Evolutionary conservation across 1,140 invertebrate species (phyloP), one percentile per base, ranked within the genome.

Genomic region (Plodia interpunctella): DNA sequence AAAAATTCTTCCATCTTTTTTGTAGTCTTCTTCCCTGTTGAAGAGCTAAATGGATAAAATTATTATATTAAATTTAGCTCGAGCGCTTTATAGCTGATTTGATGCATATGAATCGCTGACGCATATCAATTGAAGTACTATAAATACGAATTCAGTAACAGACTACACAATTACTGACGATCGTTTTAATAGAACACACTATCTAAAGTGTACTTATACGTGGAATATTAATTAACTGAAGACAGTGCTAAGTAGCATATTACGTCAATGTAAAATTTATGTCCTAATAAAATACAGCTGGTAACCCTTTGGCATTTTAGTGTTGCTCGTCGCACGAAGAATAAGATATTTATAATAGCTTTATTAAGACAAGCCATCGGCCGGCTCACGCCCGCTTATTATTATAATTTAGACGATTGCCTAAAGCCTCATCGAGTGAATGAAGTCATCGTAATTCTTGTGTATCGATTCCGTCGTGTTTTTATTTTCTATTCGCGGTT

Each of bases 361-460:
- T 89, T 89, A 89, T 89, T 85, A 87, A 87, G 80, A 80, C 77
- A 69, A 70, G 71, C 76, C 70, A 78, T 81, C 74, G 76, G 66
- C 68, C 75, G 79, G 81, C 76, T 85, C 83, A 81, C 84, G 80
- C 87, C 86, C 86, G 76, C 75, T 87, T 89, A 89, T 89, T 88
- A 87, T 87, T 84, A 87, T 89, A 89, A 88, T 88, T 87, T 86
- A 87, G 83, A 86, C 82, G 83, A 83, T 83, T 86, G 84, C 86
- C 84, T 72, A 87, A 87, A 87, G 86, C 80, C 77, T 65, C 69
- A 59, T 64, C 66, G 72, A 64, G 62, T 66, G 73, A 87, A 89
- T 89, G 83, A 89, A 89, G 87, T 87, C 87, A 89, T 89, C 83
- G 74, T 78, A 69, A 68, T 69, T 65, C 58, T 64, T 60, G 59